Base-by-base conservation (phyloP, 2,113 vertebrate species). In the Actenoides lindsayi region DNA sequence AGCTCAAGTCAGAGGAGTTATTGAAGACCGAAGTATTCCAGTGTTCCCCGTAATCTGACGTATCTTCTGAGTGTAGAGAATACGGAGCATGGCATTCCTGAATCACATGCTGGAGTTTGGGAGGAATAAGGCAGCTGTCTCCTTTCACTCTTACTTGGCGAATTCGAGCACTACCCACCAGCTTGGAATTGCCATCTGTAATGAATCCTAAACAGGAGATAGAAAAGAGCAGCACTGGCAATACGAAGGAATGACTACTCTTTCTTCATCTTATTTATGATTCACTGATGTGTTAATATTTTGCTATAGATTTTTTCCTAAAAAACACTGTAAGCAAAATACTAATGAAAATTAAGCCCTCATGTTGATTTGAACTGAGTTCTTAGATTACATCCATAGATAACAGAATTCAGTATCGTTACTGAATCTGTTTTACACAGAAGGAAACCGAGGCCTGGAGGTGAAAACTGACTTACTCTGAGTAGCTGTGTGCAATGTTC, bases 101-200 rank as follows among this genome's bases (percentile, higher is more conserved):
- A 33, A 95, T 68, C 24, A 98, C 93, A 2, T 19, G 82, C 63
- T 94, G 98, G 94, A 99, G 97, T 51, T 92, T 97, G 27, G 31
- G 91, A 79, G 97, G 95, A 62, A 98, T 46, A 5, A 64, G 93
- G 77, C 99, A 99, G 33, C 98, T 98, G 87, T 97, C 96, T 88
- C 97, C 98, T 93, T 87, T 98, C 75, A 99, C 98, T 93, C 99
- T 98, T 75, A 99, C 97, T 97, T 99, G 99, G 46, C 99, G 99
- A 83, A 99, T 97, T 85, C 98, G 99, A 68, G 99, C 98, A 20
- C 98, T 98, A 23, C 99, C 99, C 70, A 99, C 98, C 89, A 99
- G 97, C 96, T 99, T 99, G 83, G 99, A 99, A 89, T 99, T 99
- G 93, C 99, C 99, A 83, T 99, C 99, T 41, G 99, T 99, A 95